Evolutionary conservation across 2,113 vertebrate genomes (phyloP).

Genomic region (Natator depressus): DNA sequence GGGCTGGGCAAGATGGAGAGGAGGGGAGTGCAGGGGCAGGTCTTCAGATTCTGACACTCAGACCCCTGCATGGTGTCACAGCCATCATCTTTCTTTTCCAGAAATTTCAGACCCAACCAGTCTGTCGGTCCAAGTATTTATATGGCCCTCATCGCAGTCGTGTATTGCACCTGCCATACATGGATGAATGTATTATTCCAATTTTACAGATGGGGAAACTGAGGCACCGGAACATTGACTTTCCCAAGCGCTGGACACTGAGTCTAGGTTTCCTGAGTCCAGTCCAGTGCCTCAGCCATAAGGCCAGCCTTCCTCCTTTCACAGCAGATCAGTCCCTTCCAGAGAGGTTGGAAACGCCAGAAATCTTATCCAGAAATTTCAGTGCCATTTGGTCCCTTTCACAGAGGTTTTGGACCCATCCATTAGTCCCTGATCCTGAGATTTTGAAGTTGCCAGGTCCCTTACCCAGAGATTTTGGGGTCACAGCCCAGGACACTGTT

Average conservation of each 20-base stretch:
- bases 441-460: background rate
- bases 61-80: background rate
- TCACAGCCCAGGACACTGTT: conserved; percentile 75
- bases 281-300: background rate
- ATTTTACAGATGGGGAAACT: background rate
- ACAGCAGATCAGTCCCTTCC: background rate
- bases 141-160: background rate
- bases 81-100: background rate
- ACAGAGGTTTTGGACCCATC: background rate
- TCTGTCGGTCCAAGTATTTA: background rate
- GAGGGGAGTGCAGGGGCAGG: background rate
- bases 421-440: background rate
- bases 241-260: background rate
- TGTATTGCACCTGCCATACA: background rate
- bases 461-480: conserved; percentile 77
- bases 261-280: background rate
- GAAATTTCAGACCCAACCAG: background rate
- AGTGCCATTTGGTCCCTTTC: background rate
- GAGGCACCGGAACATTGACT: background rate
- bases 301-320: background rate
- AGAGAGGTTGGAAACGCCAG: background rate
- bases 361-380: background rate
- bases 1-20: background rate
- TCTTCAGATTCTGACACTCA: background rate
- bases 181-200: background rate